phyloP scores from a whole-genome alignment of 2,797 vertebrate species.

The Etheostoma perlongum region DNA sequence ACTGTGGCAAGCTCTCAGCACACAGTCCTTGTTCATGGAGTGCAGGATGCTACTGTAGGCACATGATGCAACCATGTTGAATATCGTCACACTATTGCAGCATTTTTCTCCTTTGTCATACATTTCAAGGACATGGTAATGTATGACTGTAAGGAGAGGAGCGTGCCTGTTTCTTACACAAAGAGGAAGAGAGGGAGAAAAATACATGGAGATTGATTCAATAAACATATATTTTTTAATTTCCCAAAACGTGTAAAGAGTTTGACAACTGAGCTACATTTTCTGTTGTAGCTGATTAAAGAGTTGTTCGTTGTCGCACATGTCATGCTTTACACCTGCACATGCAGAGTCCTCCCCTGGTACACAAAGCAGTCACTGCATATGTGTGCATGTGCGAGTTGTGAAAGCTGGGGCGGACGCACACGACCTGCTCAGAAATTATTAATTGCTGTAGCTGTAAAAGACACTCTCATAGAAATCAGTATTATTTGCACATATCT shows the following conservation, averaged over 20 bases:
- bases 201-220: not conserved
- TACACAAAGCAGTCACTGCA: slow-evolving; percentile 66
- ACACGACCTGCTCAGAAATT: slow-evolving; percentile 56
- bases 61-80: slow-evolving; percentile 69
- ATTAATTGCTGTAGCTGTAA: slow-evolving; percentile 59
- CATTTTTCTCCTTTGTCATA: slow-evolving; percentile 31
- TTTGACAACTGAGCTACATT: slow-evolving; percentile 14
- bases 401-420: slow-evolving; percentile 30
- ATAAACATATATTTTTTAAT: slow-evolving; percentile 19
- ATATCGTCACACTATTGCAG: slow-evolving; percentile 58
- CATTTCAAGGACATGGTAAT: not conserved
- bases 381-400: slow-evolving; percentile 38
- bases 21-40: slow-evolving; percentile 18
- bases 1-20: not conserved
- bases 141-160: not conserved
- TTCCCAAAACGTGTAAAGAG: not conserved
- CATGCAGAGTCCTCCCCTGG: slow-evolving; percentile 59
- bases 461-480: slow-evolving; percentile 34
- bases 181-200: slow-evolving; percentile 5
- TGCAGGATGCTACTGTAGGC: slow-evolving; percentile 42
- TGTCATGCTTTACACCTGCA: slow-evolving; percentile 62
- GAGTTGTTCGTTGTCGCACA: slow-evolving; percentile 43
- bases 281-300: slow-evolving; percentile 42
- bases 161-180: slow-evolving; percentile 16
- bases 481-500: slow-evolving; percentile 19